phyloP scores from a whole-genome alignment of 2,113 vertebrate species.

The Corapipo altera region DNA sequence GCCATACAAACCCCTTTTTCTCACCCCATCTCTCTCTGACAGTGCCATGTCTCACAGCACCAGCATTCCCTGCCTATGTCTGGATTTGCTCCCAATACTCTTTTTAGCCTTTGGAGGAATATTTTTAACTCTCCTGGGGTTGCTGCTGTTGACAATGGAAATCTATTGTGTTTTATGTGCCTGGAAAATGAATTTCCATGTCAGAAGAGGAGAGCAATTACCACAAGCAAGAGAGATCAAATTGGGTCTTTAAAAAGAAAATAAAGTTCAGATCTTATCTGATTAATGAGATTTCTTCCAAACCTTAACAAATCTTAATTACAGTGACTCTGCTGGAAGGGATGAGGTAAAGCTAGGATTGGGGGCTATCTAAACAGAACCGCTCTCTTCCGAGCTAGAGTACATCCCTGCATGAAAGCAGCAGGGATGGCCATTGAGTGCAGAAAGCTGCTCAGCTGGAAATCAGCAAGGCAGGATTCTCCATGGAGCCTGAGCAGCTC shows the following conservation, averaged over 20 bases:
- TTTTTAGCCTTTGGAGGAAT: slow-evolving; percentile 38
- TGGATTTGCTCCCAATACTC: slow-evolving; percentile 10
- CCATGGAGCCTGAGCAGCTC: slow-evolving; percentile 60
- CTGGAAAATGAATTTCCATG: slow-evolving; percentile 70
- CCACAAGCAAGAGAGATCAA: slow-evolving; percentile 65
- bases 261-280: slow-evolving; percentile 70
- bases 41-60: not conserved
- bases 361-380: slow-evolving; percentile 66
- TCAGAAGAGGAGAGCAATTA: slow-evolving; percentile 68
- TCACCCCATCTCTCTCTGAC: not conserved
- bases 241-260: slow-evolving; percentile 71
- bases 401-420: slow-evolving; percentile 61
- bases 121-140: slow-evolving; percentile 50
- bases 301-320: slow-evolving; percentile 69
- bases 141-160: slow-evolving; percentile 61
- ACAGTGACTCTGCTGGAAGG: slow-evolving; percentile 62
- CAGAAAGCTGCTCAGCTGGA: slow-evolving; percentile 63
- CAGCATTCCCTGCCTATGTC: not conserved
- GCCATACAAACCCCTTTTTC: not conserved
- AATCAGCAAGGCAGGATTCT: slow-evolving; percentile 62
- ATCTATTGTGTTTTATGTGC: slow-evolving; percentile 67
- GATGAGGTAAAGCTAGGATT: slow-evolving; percentile 63
- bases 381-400: slow-evolving; percentile 36
- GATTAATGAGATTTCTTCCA: slow-evolving; percentile 68
- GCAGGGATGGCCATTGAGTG: slow-evolving; percentile 57